These are phyloP conservation scores for Arbacia lixula DNA, from an alignment of 53 echinoderm and acorn worm species.

Conservation along the genomic window DNA sequence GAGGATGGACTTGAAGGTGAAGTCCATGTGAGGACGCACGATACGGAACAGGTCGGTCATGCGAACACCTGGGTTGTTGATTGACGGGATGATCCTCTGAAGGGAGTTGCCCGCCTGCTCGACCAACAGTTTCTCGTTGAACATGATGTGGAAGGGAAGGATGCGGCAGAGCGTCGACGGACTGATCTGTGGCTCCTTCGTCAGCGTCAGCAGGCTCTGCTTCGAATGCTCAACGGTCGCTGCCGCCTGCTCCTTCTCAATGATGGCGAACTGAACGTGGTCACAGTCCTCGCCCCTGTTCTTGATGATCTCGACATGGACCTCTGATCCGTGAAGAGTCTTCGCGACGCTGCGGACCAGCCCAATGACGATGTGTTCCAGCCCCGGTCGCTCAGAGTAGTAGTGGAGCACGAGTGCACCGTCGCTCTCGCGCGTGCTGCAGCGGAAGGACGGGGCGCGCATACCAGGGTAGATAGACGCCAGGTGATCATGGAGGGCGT, in stretches of 20 bases:
- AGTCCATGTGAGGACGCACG: constrained; percentile 96
- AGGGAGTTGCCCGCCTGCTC: constrained; percentile 91
- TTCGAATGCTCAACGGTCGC: constrained; percentile 45
- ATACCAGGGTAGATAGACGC: constrained; percentile 96
- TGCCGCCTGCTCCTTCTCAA: constrained; percentile 69
- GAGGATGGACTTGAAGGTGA: constrained; percentile 90
- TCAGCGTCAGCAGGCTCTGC: constrained; percentile 55
- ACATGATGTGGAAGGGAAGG: constrained; percentile 96
- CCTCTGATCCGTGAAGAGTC: constrained; percentile 83
- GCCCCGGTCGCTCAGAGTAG: constrained; percentile 92
- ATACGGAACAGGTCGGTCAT: constrained; percentile 83
- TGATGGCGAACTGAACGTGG: constrained; percentile 95
- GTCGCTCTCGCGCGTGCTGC: constrained; percentile 88
- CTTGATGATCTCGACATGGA: constrained; percentile 89
- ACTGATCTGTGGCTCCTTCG: constrained; percentile 77
- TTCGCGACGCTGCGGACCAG: constrained; percentile 81
- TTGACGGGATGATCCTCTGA: constrained; percentile 72
- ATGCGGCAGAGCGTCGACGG: constrained; percentile 86
- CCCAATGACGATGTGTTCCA: constrained; percentile 95
- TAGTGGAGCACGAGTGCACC: constrained; percentile 97
- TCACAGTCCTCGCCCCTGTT: constrained; percentile 89
- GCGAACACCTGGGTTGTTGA: constrained; percentile 68
- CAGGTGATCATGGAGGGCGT: constrained; percentile 96
- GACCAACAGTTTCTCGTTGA: constrained; percentile 78
- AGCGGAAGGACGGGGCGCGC: constrained; percentile 96